Base-by-base conservation (phyloP, 2,113 vertebrate genomes). In the Meleagris gallopavo region DNA sequence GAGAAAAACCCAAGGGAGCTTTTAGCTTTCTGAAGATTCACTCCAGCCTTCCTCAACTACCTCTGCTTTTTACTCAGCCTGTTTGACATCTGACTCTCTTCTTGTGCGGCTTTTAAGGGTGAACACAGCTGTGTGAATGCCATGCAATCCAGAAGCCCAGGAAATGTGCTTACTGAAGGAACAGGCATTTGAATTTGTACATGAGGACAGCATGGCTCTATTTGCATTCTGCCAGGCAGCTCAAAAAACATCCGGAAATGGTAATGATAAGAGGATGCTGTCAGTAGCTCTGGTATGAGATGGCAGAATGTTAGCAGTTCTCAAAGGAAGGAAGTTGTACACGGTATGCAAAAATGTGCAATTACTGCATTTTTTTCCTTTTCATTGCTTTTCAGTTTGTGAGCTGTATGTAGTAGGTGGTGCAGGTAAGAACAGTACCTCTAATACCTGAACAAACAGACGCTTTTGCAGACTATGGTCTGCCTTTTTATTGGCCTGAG, bases 171-270 rank as follows among this genome's bases (percentile, higher is more conserved):
- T 13, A 30, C 66, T 29, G n/a, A 24, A 21, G 38, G 40, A 13
- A 25, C 13, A 29, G 22, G 43, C 13, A 9, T 18, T 40, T 5
- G 27, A 32, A 30, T 84, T 54, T 61, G 32, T 8, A 4, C 52
- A 7, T 40, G 0, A 18, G 62, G 30, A n/a, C 12, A 30, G 75
- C n/a, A 7, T 11, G 18, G 13, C 36, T 25, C n/a, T 16, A 9
- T 78, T 20, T 46, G 20, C 2, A 2, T 25, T 18, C 22, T 32
- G 36, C 66, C 0, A 0, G 57, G 3, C 19, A 69, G 38, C 71
- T 9, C n/a, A 9, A 5, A n/a, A 40, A 54, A 46, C 2, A 1
- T 13, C 67, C 77, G 94, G 87, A 95, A 94, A 54, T 52, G 61
- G 20, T 41, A 64, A 50, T 27, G 40, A 73, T 77, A 61, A 71